A percentile compares a stretch with the other conserved stretches of the same genome.
Conservation (phyloP, 2,113 vertebrate species). For the Lamprologus tigripictilis region DNA sequence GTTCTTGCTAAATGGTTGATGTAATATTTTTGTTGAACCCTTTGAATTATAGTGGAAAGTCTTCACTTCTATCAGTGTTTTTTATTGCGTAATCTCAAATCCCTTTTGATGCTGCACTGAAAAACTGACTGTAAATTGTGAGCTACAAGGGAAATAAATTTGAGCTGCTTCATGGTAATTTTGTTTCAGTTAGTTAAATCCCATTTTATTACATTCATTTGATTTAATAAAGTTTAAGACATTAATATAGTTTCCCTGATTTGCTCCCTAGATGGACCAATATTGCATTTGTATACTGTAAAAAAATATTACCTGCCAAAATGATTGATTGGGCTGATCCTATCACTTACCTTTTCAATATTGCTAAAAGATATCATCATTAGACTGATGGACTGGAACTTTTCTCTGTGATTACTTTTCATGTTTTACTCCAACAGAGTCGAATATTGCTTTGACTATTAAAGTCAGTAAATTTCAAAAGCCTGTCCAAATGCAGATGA, state of each 20-base stretch:
- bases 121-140: background rate
- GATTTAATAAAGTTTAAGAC: background rate
- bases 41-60: background rate
- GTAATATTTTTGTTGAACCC: background rate
- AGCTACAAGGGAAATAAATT: background rate
- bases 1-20: background rate
- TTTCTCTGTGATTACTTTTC: background rate
- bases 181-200: background rate
- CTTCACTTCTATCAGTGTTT: rapidly evolving
- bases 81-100: background rate
- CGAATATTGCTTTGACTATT: conserved; percentile 9
- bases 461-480: background rate
- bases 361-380: conserved; percentile 26
- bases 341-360: conserved; percentile 47
- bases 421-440: background rate
- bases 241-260: conserved; percentile 18
- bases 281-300: background rate
- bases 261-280: background rate
- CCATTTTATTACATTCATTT: background rate
- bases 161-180: background rate
- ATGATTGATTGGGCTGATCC: conserved; percentile 44
- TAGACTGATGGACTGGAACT: background rate
- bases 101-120: background rate
- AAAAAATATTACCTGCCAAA: conserved; percentile 12
- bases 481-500: background rate